phyloP scores from a whole-genome alignment of 1,140 invertebrate species.

The Proales similis region DNA sequence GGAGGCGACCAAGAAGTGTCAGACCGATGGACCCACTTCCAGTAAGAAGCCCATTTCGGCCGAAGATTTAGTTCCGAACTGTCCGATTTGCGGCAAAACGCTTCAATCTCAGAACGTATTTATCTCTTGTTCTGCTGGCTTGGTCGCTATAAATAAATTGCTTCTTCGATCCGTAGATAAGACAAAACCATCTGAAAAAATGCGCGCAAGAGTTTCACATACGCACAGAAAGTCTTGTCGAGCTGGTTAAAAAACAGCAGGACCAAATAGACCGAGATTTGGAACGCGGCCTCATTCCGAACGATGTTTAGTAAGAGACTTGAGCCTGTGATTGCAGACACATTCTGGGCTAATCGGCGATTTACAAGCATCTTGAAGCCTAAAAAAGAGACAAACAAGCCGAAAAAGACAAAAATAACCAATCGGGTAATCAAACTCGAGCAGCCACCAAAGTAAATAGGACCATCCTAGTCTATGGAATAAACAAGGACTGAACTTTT shows the following conservation, averaged over 20 bases:
- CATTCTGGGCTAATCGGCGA: not conserved
- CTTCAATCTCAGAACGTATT: slow-evolving; percentile 23
- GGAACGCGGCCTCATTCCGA: slow-evolving; percentile 17
- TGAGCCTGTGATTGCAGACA: not conserved
- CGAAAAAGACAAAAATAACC: slow-evolving; percentile 12
- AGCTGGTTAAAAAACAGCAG: slow-evolving; percentile 23
- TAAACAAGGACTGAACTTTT: too few relatives aligned
- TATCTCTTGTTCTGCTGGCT: not conserved
- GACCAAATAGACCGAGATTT: slow-evolving; percentile 31
- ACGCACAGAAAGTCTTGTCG: slow-evolving; percentile 19
- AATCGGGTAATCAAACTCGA: slow-evolving; percentile 24
- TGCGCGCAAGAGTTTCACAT: slow-evolving; percentile 32
- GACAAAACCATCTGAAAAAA: slow-evolving; percentile 36
- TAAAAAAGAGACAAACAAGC: not conserved
- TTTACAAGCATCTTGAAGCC: slow-evolving; percentile 7
- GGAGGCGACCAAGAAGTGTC: too few relatives aligned
- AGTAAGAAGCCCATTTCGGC: too few relatives aligned
- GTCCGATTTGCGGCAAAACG: slow-evolving; percentile 35
- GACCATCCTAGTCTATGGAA: too few relatives aligned
- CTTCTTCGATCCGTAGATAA: slow-evolving; percentile 1
- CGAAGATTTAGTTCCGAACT: slow-evolving; percentile 26
- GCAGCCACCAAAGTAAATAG: too few relatives aligned
- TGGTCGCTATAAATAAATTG: not conserved
- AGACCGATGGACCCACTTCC: too few relatives aligned
- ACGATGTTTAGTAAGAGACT: slow-evolving; percentile 31